Evolutionary conservation across 1,140 invertebrate species (phyloP).

Genomic region (Zeugodacus cucurbitae): DNA sequence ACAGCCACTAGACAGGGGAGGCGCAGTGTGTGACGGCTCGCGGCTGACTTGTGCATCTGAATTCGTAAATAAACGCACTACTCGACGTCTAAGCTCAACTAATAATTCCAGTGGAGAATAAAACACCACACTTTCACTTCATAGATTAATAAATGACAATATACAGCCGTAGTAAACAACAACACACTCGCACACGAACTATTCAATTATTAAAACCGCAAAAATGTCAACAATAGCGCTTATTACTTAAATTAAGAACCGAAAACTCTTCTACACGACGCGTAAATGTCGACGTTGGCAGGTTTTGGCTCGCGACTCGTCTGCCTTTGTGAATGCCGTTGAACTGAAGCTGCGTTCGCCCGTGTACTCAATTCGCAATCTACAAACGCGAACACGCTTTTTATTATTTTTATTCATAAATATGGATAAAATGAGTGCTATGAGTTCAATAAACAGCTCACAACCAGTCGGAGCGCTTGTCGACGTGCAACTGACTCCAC

Average conservation of each 20-base stretch:
- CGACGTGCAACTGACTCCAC: background rate
- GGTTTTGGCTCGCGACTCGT: background rate
- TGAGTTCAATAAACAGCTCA: background rate
- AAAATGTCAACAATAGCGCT: background rate
- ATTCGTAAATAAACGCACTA: background rate
- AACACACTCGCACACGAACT: background rate
- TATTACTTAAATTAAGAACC: background rate
- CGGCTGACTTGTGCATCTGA: background rate
- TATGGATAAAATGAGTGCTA: background rate
- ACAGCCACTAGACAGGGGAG: background rate
- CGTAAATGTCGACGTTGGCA: background rate
- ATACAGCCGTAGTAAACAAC: background rate
- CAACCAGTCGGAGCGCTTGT: background rate
- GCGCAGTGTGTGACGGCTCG: background rate
- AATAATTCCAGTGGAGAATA: background rate
- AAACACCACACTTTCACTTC: background rate
- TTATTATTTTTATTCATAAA: background rate
- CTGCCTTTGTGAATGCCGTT: background rate
- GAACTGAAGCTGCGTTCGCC: conserved; percentile 1
- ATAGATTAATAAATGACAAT: background rate
- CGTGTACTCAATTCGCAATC: background rate
- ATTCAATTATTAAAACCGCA: background rate
- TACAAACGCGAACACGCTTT: background rate
- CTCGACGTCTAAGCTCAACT: background rate
- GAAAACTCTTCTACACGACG: background rate